Evolutionary conservation across 2,113 vertebrate species (phyloP).

Genomic region (Laticauda colubrina): DNA sequence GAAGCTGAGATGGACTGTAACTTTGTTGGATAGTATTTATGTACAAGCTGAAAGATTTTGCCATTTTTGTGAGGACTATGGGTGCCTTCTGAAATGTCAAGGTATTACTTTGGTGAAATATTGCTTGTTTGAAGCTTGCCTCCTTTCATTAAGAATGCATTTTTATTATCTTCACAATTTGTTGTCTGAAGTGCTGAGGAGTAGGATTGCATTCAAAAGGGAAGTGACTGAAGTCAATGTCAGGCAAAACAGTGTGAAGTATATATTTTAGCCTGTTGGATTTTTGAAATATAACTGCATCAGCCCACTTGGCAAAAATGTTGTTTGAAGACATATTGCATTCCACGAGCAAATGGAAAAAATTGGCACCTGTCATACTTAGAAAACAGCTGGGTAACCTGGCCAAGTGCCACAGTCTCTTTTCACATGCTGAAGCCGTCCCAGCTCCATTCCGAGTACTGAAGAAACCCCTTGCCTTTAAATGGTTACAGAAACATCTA

Average conservation of each 20-base stretch:
- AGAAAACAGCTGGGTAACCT: constrained; percentile 73
- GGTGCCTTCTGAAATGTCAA: background rate
- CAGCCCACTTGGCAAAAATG: constrained; percentile 64
- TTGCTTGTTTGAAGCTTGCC: background rate
- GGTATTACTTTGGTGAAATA: background rate
- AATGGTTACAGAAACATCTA: constrained; percentile 61
- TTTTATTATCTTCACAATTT: constrained; percentile 19
- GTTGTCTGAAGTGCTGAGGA: constrained; percentile 1
- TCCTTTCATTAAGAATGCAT: background rate
- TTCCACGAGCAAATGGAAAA: constrained; percentile 80
- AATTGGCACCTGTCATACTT: constrained; percentile 76
- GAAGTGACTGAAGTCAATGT: constrained; percentile 37
- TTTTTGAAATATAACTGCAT: constrained; percentile 63
- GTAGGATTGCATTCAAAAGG: constrained; percentile 18
- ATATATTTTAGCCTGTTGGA: constrained; percentile 44
- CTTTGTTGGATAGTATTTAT: background rate
- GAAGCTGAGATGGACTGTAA: background rate
- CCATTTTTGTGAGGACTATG: background rate
- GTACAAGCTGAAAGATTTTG: background rate
- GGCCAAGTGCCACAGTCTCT: constrained; percentile 66
- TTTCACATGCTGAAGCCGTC: constrained; percentile 68
- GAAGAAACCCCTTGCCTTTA: constrained; percentile 66
- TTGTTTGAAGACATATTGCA: constrained; percentile 81
- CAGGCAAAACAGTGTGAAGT: constrained; percentile 20
- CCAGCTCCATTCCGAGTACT: constrained; percentile 61